Conservation (phyloP, 2,797 vertebrate species). For the Tympanoctomys barrerae region DNA sequence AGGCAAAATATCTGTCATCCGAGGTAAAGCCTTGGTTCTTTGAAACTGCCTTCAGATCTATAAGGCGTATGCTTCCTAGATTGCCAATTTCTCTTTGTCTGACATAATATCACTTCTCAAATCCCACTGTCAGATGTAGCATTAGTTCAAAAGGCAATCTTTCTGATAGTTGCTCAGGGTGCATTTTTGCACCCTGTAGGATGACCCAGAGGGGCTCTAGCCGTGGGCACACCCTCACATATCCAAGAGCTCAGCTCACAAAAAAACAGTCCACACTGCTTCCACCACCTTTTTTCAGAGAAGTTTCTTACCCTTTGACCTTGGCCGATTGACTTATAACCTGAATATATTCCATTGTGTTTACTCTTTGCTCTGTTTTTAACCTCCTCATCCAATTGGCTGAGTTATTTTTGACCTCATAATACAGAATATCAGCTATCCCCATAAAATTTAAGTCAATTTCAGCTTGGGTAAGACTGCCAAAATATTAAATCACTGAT, state of each 20-base stretch:
- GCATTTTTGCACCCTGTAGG: background rate
- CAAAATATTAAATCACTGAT: conserved; percentile 16
- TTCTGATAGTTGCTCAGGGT: background rate
- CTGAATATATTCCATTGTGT: background rate
- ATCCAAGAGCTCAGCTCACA: background rate
- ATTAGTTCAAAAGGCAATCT: background rate
- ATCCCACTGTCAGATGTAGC: background rate
- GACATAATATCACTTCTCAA: background rate
- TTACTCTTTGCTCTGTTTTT: background rate
- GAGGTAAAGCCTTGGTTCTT: background rate
- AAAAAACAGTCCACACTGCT: background rate
- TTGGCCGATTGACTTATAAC: background rate
- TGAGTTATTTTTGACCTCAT: background rate
- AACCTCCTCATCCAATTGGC: background rate
- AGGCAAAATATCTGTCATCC: background rate
- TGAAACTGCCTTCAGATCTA: background rate
- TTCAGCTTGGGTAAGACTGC: background rate
- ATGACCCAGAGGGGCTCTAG: background rate
- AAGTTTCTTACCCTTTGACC: background rate
- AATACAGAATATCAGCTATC: background rate
- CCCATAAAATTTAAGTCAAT: background rate
- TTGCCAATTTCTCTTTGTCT: background rate
- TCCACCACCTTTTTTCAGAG: background rate
- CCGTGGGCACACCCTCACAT: background rate
- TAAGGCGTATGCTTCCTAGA: fast-evolving